Conservation (phyloP, 2,888 invertebrate genomes). For the Lithophane ornitopus region DNA sequence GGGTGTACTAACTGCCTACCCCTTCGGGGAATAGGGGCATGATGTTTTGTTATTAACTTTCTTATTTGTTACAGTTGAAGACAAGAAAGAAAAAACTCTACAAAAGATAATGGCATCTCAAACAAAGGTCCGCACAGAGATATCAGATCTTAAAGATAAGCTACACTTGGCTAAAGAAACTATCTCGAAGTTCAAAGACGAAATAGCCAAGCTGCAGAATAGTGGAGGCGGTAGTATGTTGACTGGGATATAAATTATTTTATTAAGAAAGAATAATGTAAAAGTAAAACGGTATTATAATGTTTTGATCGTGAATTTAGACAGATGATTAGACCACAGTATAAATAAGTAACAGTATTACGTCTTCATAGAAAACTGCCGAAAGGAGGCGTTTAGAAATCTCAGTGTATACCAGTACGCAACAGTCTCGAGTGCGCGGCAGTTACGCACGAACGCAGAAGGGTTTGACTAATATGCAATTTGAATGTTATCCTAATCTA, state of each 20-base stretch:
- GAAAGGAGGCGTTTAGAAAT: no score
- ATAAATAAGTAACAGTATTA: no score
- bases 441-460: no score
- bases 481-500: no score
- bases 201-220: slow-evolving; percentile 90
- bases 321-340: no score
- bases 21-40: no score
- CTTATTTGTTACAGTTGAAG: slow-evolving; percentile 94
- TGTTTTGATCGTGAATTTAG: not conserved
- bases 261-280: slow-evolving; percentile 30
- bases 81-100: slow-evolving; percentile 95
- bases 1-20: no score
- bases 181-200: slow-evolving; percentile 95
- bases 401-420: no score
- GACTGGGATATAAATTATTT: slow-evolving; percentile 57
- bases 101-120: slow-evolving; percentile 95
- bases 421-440: no score
- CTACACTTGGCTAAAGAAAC: slow-evolving; percentile 96
- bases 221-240: slow-evolving; percentile 68
- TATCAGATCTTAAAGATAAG: slow-evolving; percentile 95
- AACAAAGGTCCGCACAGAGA: slow-evolving; percentile 95
- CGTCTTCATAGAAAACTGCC: no score
- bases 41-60: not conserved
- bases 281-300: not conserved
- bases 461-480: no score